These are phyloP conservation scores for Eufriesea mexicana DNA, from an alignment of 1,140 invertebrate species.

Conservation along the genomic window DNA sequence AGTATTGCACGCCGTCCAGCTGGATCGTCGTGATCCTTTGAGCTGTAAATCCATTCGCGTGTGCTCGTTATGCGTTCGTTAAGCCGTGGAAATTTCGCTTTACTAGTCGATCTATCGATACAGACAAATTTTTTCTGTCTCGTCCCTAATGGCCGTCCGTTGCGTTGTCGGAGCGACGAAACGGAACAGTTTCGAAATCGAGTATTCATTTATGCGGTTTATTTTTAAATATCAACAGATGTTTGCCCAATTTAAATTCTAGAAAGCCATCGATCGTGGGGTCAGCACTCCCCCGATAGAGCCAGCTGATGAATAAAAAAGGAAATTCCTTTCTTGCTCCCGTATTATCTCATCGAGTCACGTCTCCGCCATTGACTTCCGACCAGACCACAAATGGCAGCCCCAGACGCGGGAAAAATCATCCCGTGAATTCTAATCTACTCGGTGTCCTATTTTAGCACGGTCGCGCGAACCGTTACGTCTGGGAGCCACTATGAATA, in stretches of 20 bases:
- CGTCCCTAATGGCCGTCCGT: too few relatives aligned
- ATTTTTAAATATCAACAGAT: background rate
- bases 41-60: conserved; percentile 82
- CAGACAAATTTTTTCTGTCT: too few relatives aligned
- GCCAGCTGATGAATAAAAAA: conserved; percentile 32
- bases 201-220: background rate
- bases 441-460: conserved; percentile 44
- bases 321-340: conserved; percentile 14
- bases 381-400: conserved; percentile 62
- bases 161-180: too few relatives aligned
- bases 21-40: conserved; percentile 93
- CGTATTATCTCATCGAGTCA: conserved; percentile 50
- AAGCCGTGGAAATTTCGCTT: too few relatives aligned
- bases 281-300: too few relatives aligned
- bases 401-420: conserved; percentile 52
- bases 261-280: background rate
- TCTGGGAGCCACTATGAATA: background rate
- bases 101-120: too few relatives aligned
- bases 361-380: conserved; percentile 63
- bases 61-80: background rate
- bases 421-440: conserved; percentile 65
- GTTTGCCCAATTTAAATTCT: background rate
- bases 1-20: conserved; percentile 92
- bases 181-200: background rate
- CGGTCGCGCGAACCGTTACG: conserved; percentile 53